phyloP scores from a whole-genome alignment of 2,888 invertebrate genomes.

The Anthophora plumipes region DNA sequence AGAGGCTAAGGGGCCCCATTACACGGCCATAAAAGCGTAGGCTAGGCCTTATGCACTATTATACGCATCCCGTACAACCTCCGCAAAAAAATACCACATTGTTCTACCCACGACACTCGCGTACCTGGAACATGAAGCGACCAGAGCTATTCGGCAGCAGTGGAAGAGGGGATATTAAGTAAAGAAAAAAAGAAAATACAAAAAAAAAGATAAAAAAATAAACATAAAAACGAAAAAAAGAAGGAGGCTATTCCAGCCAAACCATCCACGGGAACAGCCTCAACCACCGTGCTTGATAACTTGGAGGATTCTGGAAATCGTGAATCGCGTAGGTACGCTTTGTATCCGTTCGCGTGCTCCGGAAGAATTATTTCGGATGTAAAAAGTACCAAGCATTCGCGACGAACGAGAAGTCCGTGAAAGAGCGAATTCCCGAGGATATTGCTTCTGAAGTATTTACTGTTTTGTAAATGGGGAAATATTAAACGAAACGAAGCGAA shows the following conservation, averaged over 20 bases:
- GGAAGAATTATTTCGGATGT: constrained; percentile 45
- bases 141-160: constrained; percentile 46
- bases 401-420: constrained; percentile 29
- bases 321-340: constrained; percentile 46
- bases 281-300: constrained; percentile 53
- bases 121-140: constrained; percentile 41
- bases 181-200: constrained; percentile 7
- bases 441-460: constrained; percentile 42
- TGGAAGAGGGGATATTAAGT: constrained; percentile 41
- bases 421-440: constrained; percentile 36
- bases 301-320: constrained; percentile 51
- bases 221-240: neutral
- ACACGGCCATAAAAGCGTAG: constrained; percentile 79
- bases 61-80: constrained; percentile 72
- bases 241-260: constrained; percentile 25
- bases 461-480: constrained; percentile 20
- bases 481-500: constrained; percentile 19
- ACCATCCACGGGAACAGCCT: constrained; percentile 40
- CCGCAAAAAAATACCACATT: constrained; percentile 70
- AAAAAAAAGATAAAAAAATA: constrained; percentile 6
- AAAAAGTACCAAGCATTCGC: constrained; percentile 30
- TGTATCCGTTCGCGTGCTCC: constrained; percentile 46
- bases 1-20: constrained; percentile 79
- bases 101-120: constrained; percentile 70
- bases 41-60: constrained; percentile 75